Conservation (phyloP, 2,888 invertebrate species). For the Pandemis cinnamomeana region DNA sequence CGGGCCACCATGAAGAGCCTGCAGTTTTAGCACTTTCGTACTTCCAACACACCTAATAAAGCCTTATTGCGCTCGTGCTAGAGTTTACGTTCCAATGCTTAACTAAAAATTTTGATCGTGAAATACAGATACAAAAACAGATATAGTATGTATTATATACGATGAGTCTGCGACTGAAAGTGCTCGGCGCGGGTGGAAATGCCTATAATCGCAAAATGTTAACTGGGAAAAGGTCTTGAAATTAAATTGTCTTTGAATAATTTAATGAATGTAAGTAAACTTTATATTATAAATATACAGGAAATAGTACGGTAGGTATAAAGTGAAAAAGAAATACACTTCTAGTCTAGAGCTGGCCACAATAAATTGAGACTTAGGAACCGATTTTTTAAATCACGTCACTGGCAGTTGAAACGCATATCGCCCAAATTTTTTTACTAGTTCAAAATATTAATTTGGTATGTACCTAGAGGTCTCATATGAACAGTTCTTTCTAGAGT, state of each 20-base stretch:
- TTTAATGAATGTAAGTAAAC: background rate
- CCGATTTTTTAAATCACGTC: too few relatives aligned
- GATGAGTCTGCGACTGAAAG: constrained; percentile 60
- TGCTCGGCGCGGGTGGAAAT: constrained; percentile 61
- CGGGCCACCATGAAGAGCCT: constrained; percentile 65
- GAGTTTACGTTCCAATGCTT: constrained; percentile 50
- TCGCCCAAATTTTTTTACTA: too few relatives aligned
- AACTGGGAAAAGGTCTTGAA: constrained; percentile 29
- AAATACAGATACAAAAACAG: constrained; percentile 46
- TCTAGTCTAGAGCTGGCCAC: background rate
- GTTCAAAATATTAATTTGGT: too few relatives aligned
- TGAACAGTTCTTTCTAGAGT: too few relatives aligned
- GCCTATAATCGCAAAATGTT: constrained; percentile 56
- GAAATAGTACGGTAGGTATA: too few relatives aligned
- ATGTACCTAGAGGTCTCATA: too few relatives aligned
- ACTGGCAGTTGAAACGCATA: too few relatives aligned
- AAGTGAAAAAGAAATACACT: too few relatives aligned
- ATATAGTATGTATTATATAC: constrained; percentile 51
- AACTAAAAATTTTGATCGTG: constrained; percentile 57
- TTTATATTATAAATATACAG: too few relatives aligned
- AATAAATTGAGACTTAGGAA: background rate
- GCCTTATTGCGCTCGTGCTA: constrained; percentile 54
- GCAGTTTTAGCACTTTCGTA: constrained; percentile 62
- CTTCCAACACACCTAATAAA: constrained; percentile 53
- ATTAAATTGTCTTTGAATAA: constrained; percentile 14